Evolutionary conservation across 2,797 vertebrate species (phyloP), one percentile per base, ranked within the genome.

Genomic region (Eupleurogrammus muticus): DNA sequence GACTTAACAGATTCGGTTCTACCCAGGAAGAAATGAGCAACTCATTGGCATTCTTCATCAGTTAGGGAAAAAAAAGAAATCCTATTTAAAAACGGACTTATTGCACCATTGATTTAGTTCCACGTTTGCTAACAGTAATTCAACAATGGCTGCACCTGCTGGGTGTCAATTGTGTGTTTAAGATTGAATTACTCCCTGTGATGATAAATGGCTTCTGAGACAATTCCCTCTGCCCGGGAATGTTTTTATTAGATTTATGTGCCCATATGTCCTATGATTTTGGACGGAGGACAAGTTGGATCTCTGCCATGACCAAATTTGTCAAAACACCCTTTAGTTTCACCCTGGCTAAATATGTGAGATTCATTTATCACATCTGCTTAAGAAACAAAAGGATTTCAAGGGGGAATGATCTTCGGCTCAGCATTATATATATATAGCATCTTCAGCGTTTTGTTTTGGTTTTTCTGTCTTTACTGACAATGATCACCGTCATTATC

Each of bases 191-290:
- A 66, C 32, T 10, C 23, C 21, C 17, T 34, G 1, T 17, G 32
- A 48, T 71, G 71, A 71, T 54, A 11, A 74, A 55, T 66, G 55
- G 34, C 59, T 51, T 24, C 21, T 38, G 73, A 51, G 70, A 63
- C 36, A 5, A 5, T 38, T 3, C 42, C 5, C 24, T 48, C 32
- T 62, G 59, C n/a, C 42, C 9, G 20, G 36, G 50, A 48, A 53
- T 21, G 19, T 68, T 76, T 65, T 44, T 12, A 9, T 23, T 14
- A 51, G 70, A 75, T 83, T 75, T 54, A 81, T 70, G 50, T 19
- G 34, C 6, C 20, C 19, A 12, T 47, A 24, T 47, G 28, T 5
- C 38, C 21, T 4, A 10, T 34, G 55, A 12, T 50, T 70, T 59
- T 49, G 24, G 74, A 40, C 54, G 23, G 52, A 54, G 54, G 13